phyloP scores from a whole-genome alignment of 2,888 invertebrate species.

The Argyresthia goedartella region DNA sequence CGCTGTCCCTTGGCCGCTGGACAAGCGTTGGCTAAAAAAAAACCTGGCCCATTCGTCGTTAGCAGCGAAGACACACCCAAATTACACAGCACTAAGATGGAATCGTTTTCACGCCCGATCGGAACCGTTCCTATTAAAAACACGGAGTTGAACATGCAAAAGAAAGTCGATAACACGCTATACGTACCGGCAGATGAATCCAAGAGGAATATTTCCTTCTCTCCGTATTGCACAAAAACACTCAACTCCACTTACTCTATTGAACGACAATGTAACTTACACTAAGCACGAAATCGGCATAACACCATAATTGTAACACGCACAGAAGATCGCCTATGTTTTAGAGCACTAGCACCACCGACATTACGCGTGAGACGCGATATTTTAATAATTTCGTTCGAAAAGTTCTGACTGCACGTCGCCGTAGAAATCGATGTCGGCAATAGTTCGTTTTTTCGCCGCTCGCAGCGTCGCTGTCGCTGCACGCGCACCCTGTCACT shows the following conservation, averaged over 20 bases:
- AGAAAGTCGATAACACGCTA: constrained; percentile 30
- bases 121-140: constrained; percentile 24
- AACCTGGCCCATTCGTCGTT: background rate
- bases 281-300: constrained; percentile 60
- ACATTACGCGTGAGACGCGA: constrained; percentile 49
- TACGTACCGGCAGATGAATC: constrained; percentile 52
- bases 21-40: background rate
- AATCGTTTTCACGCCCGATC: constrained; percentile 18
- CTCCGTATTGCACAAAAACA: constrained; percentile 44
- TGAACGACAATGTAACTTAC: constrained; percentile 43
- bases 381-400: constrained; percentile 51
- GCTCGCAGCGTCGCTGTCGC: constrained; percentile 29
- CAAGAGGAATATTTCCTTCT: constrained; percentile 25
- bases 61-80: constrained; percentile 50
- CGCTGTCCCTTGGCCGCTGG: background rate
- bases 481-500: constrained; percentile 18
- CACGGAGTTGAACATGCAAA: constrained; percentile 27
- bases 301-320: constrained; percentile 50
- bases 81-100: constrained; percentile 7
- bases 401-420: constrained; percentile 43
- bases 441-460: constrained; percentile 42
- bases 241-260: constrained; percentile 35
- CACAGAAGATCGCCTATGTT: constrained; percentile 44
- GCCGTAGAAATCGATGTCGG: constrained; percentile 63
- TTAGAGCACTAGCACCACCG: constrained; percentile 62